Evolutionary conservation across 2,888 invertebrate genomes (phyloP), one percentile per base, ranked within the genome.

Genomic region (Listrodromus nycthemerus): DNA sequence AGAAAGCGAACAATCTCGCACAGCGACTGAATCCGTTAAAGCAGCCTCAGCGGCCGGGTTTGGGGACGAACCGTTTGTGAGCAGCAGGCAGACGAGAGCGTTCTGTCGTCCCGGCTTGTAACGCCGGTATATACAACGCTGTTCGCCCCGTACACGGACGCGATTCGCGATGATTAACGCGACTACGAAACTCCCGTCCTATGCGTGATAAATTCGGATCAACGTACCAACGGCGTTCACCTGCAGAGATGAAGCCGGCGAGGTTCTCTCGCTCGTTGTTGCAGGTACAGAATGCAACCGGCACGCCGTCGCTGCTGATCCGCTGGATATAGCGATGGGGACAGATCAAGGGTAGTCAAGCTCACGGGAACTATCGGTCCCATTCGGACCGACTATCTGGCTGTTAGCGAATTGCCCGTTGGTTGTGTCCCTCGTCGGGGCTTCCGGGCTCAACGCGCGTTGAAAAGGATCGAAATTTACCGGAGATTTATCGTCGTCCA

Each of bases 201-300:
- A 74, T 63, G 37, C 81, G 84, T 81, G 75, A 84, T 81, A 81
- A 84, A 84, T 84, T 84, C 61, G 74, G 81, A 84, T 84, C 84
- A 84, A 75, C 78, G 74, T n/a, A 41, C n/a, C 41, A 27, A 21
- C 69, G 27, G 21, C 55, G 58, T 77, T 81, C 78, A 84, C 74
- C 81, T 79, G 81, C 78, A 84, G 78, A 81, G 69, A 78, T 50
- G 74, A 75, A 78, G 74, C 78, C 55, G n/a, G 2, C 70, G 65
- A 27, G 65, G 58, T 27, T 30, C 58, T n/a, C 58, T 65, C 5
- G 67, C 70, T 61, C 71, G 82, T 65, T 50, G 81, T 81, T 78
- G 78, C 81, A 84, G 84, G 75, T 81, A 58, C 74, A 78, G 41
- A 37, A 37, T 50, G 73, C 67, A 45, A 45, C 24, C 67, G 65